These are phyloP conservation scores for Laodelphax striatellus DNA, from an alignment of 1,140 invertebrate species.

Conservation along the genomic window DNA sequence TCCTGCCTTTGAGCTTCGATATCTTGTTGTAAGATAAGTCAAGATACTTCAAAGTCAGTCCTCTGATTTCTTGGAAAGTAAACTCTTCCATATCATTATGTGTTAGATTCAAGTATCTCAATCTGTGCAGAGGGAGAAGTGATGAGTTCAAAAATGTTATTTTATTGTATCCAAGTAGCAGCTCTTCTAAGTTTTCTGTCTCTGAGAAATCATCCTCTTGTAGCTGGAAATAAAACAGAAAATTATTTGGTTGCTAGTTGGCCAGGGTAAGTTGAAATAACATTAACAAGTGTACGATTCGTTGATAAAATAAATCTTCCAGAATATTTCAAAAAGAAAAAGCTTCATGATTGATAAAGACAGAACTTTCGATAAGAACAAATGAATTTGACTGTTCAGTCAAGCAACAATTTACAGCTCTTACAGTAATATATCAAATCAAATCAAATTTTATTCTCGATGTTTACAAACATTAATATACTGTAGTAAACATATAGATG, in stretches of 20 bases:
- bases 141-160: slow-evolving; percentile 59
- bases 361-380: too few relatives aligned
- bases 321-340: too few relatives aligned
- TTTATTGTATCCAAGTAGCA: slow-evolving; percentile 57
- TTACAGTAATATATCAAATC: too few relatives aligned
- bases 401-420: too few relatives aligned
- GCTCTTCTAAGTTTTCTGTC: slow-evolving; percentile 46
- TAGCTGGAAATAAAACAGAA: slow-evolving; percentile 34
- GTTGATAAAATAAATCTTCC: too few relatives aligned
- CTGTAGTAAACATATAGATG: too few relatives aligned
- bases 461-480: too few relatives aligned
- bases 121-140: slow-evolving; percentile 47
- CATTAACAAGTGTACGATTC: neutral
- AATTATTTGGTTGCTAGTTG: neutral
- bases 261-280: neutral
- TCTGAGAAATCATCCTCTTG: slow-evolving; percentile 61
- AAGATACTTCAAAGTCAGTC: slow-evolving; percentile 49
- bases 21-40: slow-evolving; percentile 68
- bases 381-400: too few relatives aligned
- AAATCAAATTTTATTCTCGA: too few relatives aligned
- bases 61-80: slow-evolving; percentile 60
- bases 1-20: slow-evolving; percentile 45
- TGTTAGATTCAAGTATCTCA: slow-evolving; percentile 57
- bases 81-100: slow-evolving; percentile 63
- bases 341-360: too few relatives aligned